These are phyloP conservation scores for Dynastes hyllus DNA, from an alignment of 2,888 invertebrate genomes.

Conservation along the genomic window DNA sequence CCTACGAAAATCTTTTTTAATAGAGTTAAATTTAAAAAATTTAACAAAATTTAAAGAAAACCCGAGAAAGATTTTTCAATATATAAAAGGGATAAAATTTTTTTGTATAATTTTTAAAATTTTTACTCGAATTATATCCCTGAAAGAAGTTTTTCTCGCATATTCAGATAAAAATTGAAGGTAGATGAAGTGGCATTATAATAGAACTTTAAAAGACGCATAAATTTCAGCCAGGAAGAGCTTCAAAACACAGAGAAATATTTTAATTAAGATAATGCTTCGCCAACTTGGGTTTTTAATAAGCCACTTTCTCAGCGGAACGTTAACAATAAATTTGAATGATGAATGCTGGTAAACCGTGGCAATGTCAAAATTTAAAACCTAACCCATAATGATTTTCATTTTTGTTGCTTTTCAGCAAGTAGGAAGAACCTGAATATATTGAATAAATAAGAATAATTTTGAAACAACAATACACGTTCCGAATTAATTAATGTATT, in stretches of 20 bases:
- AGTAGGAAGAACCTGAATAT: not conserved
- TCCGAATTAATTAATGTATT: too few relatives aligned
- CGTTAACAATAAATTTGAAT: conserved; percentile 26
- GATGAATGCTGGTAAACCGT: conserved; percentile 15
- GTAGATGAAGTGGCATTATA: not conserved
- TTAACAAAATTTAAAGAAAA: too few relatives aligned
- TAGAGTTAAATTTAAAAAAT: too few relatives aligned
- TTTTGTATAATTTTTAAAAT: too few relatives aligned
- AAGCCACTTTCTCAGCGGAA: conserved; percentile 19
- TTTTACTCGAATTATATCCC: too few relatives aligned
- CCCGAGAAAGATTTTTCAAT: too few relatives aligned
- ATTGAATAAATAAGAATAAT: not conserved
- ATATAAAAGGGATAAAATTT: too few relatives aligned
- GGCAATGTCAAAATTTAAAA: not conserved
- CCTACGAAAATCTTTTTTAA: too few relatives aligned
- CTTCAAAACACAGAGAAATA: conserved; percentile 27
- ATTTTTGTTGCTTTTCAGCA: not conserved
- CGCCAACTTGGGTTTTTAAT: conserved; percentile 38
- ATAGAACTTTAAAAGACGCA: conserved; percentile 26
- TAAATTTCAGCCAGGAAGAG: conserved; percentile 21
- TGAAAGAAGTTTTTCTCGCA: too few relatives aligned
- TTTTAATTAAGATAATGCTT: conserved; percentile 43
- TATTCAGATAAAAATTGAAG: not conserved
- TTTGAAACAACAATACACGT: not conserved
- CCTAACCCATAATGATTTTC: not conserved